These are phyloP conservation scores for Choloepus hoffmanni DNA, from an alignment of 2,113 vertebrate genomes.

Conservation along the genomic window DNA sequence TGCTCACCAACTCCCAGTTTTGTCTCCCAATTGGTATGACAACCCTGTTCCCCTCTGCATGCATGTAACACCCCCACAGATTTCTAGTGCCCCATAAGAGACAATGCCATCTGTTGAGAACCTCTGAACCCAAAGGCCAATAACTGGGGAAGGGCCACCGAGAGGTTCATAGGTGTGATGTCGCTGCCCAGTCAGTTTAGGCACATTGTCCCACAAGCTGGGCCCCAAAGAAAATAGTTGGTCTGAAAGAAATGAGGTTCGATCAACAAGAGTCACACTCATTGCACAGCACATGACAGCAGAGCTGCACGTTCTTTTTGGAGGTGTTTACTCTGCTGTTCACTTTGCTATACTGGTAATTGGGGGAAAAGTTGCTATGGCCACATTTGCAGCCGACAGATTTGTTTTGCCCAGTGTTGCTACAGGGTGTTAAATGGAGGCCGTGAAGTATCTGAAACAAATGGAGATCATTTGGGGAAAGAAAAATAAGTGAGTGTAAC, in stretches of 20 bases:
- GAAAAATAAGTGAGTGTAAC: background rate
- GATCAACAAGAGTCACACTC: background rate
- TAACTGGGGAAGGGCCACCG: background rate
- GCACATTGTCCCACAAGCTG: background rate
- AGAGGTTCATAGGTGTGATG: background rate
- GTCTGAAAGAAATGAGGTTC: background rate
- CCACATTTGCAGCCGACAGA: constrained; percentile 67
- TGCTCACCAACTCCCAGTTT: background rate
- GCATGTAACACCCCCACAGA: background rate
- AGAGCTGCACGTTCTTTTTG: background rate
- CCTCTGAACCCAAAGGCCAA: background rate
- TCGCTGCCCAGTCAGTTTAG: background rate
- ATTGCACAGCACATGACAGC: background rate
- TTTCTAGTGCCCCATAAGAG: background rate
- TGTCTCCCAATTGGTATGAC: background rate
- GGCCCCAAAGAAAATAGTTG: background rate
- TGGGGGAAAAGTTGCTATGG: constrained; percentile 52
- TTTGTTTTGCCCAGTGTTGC: constrained; percentile 41
- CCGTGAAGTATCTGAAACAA: constrained; percentile 44
- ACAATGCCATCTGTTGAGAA: background rate
- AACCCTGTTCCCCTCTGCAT: background rate
- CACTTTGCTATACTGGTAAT: constrained; percentile 67
- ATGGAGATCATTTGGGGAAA: constrained; percentile 5
- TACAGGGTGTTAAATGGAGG: constrained; percentile 49
- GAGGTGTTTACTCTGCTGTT: constrained; percentile 71